phyloP scores from a whole-genome alignment of 2,113 vertebrate species.

The Miniopterus natalensis region DNA sequence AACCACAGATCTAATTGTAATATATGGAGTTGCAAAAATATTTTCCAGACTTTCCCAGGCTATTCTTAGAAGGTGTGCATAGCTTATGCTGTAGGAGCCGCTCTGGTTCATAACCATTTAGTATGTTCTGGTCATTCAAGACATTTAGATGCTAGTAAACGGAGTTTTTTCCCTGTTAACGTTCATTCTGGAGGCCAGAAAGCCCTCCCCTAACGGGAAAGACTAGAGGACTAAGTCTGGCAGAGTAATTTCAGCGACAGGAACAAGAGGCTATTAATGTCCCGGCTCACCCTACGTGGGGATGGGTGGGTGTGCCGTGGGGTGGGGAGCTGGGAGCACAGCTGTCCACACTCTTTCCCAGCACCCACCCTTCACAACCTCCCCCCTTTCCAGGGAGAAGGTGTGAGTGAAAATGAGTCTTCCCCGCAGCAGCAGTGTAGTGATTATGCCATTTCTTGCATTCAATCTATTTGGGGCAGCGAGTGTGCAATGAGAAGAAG shows the following conservation, averaged over 20 bases:
- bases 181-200: background rate
- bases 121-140: background rate
- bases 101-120: background rate
- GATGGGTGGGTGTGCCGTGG: background rate
- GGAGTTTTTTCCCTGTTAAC: background rate
- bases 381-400: background rate
- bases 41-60: background rate
- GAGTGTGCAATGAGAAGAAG: background rate
- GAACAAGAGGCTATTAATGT: background rate
- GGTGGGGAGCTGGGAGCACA: background rate
- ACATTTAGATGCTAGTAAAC: background rate
- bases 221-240: background rate
- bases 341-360: background rate
- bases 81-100: background rate
- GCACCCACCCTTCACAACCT: background rate
- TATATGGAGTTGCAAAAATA: background rate
- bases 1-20: background rate
- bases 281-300: background rate
- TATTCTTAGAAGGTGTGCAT: conserved; percentile 20
- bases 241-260: background rate
- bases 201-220: background rate
- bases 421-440: background rate
- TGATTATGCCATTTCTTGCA: background rate
- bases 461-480: conserved; percentile 33
- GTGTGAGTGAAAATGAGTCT: conserved; percentile 1